Percentiles rank a stretch among this genome's conserved stretches.
Evolutionary conservation across 2,888 invertebrate genomes (phyloP).

Genomic region (Mesorhabditis belari): DNA sequence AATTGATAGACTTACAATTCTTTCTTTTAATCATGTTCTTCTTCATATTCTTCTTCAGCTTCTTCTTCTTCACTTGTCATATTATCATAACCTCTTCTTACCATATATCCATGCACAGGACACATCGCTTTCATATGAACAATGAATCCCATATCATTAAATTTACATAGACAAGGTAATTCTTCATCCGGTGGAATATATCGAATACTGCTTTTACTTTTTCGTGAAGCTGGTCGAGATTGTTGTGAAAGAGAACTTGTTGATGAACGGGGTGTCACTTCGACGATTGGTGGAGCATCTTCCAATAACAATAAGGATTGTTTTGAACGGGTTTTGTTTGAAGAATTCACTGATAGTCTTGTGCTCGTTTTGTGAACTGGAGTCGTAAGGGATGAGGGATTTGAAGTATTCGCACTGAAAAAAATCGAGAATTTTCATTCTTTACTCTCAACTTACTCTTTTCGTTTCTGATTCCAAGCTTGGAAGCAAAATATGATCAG

Average conservation of each 20-base stretch:
- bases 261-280: background rate
- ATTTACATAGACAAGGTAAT: constrained; percentile 49
- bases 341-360: background rate
- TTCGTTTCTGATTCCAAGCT: constrained; percentile 29
- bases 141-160: constrained; percentile 36
- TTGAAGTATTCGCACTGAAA: background rate
- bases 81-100: constrained; percentile 33
- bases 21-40: constrained; percentile 12
- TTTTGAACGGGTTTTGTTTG: background rate
- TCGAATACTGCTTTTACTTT: constrained; percentile 24
- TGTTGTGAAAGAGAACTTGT: background rate
- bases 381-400: background rate
- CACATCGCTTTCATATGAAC: constrained; percentile 43
- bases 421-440: too few species aligned
- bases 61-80: constrained; percentile 29
- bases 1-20: too few species aligned
- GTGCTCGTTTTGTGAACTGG: background rate
- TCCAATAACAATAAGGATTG: background rate
- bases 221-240: background rate
- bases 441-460: constrained; percentile 14
- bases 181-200: constrained; percentile 48
- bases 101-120: constrained; percentile 51
- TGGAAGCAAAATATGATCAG: constrained; percentile 30
- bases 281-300: background rate
- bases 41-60: constrained; percentile 22